Evolutionary conservation across 2,113 vertebrate species (phyloP).

Genomic region (Polypterus senegalus): DNA sequence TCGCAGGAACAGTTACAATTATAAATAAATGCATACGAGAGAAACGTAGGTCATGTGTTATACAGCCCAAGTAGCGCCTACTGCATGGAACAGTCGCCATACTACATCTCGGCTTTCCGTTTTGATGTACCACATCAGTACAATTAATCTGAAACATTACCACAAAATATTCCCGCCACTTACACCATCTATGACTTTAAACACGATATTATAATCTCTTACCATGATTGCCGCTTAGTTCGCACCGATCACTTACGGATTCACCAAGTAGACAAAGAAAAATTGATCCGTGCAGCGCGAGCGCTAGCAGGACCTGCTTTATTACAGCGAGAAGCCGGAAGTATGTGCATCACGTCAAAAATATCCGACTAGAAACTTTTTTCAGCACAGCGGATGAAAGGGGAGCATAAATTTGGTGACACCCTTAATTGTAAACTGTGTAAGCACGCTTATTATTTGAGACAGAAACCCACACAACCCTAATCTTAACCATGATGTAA

Average conservation of each 20-base stretch:
- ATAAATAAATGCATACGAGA: neutral
- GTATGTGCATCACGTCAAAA: conserved; percentile 8
- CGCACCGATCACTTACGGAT: conserved; percentile 47
- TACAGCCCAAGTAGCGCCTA: neutral
- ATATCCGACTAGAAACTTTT: neutral
- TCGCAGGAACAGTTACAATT: too few relatives aligned
- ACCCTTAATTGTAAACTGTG: too few relatives aligned
- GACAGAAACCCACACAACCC: too few relatives aligned
- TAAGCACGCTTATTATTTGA: too few relatives aligned
- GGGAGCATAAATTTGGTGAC: too few relatives aligned
- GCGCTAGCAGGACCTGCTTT: conserved; percentile 33
- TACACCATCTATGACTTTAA: neutral
- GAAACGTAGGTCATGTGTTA: neutral
- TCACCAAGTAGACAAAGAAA: conserved; percentile 35
- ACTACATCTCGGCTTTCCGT: neutral
- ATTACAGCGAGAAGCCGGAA: conserved; percentile 33
- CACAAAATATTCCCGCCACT: neutral
- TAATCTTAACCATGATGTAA: too few relatives aligned
- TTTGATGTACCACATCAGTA: neutral
- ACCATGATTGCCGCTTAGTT: conserved; percentile 58
- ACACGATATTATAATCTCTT: conserved; percentile 13
- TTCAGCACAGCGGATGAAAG: too few relatives aligned
- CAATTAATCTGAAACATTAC: neutral
- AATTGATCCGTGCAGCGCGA: conserved; percentile 32
- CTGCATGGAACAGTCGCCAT: neutral